phyloP scores from a whole-genome alignment of 2,888 invertebrate species.

The Tetramorium bicarinatum region DNA sequence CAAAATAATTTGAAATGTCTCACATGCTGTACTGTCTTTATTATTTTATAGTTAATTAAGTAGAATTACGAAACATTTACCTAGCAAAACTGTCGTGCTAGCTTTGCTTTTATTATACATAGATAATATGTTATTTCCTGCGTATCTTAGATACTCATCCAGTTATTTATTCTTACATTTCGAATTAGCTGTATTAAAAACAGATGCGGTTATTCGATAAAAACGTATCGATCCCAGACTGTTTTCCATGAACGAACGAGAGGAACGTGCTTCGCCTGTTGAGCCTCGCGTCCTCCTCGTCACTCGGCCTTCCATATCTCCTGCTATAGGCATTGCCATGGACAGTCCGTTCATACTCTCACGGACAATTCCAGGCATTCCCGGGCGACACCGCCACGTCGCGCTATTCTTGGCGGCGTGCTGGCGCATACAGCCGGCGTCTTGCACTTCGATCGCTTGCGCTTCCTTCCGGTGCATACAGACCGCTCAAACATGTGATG shows the following conservation, averaged over 20 bases:
- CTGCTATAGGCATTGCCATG: constrained; percentile 18
- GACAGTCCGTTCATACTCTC: constrained; percentile 71
- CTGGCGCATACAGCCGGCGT: constrained; percentile 71
- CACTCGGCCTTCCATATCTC: constrained; percentile 1
- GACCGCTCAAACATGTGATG: constrained; percentile 71
- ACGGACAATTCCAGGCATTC: constrained; percentile 74
- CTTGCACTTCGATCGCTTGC: constrained; percentile 65
- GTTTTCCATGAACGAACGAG: constrained; percentile 41
- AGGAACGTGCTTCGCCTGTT: constrained; percentile 64
- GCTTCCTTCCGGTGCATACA: constrained; percentile 77
- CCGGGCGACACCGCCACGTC: constrained; percentile 45
- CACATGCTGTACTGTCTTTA: not conserved
- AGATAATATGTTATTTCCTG: not conserved
- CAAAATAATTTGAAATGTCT: constrained; percentile 4
- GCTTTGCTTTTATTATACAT: not conserved
- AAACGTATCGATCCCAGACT: constrained; percentile 22
- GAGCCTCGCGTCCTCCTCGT: constrained; percentile 42
- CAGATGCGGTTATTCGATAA: not conserved
- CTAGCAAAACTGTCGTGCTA: not conserved
- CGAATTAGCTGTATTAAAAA: not conserved
- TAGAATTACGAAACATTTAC: not conserved
- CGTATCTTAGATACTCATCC: not conserved
- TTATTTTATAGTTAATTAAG: not conserved
- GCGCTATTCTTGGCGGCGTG: constrained; percentile 76
- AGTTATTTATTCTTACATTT: not conserved